Evolutionary conservation across 2,113 vertebrate species (phyloP), one percentile per base, ranked within the genome.

Genomic region (Morone chrysops): DNA sequence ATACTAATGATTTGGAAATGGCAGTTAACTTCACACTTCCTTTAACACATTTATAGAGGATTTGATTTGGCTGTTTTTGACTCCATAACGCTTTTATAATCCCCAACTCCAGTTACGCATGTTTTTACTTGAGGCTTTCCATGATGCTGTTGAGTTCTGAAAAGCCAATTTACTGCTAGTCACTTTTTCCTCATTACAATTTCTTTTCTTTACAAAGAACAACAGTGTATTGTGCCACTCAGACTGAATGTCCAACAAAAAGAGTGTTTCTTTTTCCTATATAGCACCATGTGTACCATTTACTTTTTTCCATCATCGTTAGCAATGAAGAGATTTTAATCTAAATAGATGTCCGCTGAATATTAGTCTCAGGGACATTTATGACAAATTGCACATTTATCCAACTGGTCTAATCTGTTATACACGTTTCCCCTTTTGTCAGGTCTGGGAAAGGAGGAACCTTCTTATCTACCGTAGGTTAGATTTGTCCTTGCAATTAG

Each of bases 401-500:
- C 57, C 53, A 75, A 80, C 50, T 48, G 48, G 18, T 13, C 66
- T 60, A 53, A 86, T 90, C 65, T 45, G 38, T 78, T 80, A 45
- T 4, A 38, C 40, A 62, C 7, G 1, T 82, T 91, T 86, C 66
- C 72, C 57, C 18, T n/a, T 83, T 80, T 89, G 82, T 86, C 85
- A 57, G 68, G 70, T 77, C 63, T 75, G 61, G 70, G 80, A 84
- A 83, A 70, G 83, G 56, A 77, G 45, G 70, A 91, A 86, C 67
- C 63, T 48, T 92, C 82, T 90, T 85, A 85, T 93, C 90, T 91
- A 48, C 8, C 16, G 0, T 62, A 62, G 80, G 70, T 73, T 80
- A 50, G 78, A 88, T 87, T 85, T 83, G 82, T 92, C 89, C 87
- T 80, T 90, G 83, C 87, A 92, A 93, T 93, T 94, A 93, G 91